Conservation (phyloP, 2,113 vertebrate genomes). For the Gavialis gangeticus region DNA sequence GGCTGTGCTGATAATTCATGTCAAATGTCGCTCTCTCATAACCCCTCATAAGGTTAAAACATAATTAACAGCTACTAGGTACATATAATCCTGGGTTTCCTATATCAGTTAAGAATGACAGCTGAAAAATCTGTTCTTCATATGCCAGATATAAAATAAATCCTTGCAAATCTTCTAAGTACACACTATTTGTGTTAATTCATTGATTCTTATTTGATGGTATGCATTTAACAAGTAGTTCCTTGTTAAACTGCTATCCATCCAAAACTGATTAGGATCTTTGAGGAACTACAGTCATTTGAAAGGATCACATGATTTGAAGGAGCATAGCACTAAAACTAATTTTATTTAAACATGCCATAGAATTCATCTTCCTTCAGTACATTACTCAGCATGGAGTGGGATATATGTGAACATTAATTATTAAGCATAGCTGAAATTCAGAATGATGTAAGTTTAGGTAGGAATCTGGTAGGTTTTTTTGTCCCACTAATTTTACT, state of each 20-base stretch:
- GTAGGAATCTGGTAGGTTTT: not conserved
- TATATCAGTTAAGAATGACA: slow-evolving; percentile 42
- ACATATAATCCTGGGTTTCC: slow-evolving; percentile 45
- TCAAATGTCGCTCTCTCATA: not conserved
- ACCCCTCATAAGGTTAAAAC: slow-evolving; percentile 36
- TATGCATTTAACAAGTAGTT: not conserved
- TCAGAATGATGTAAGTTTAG: not conserved
- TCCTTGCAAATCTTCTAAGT: not conserved
- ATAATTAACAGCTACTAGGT: slow-evolving; percentile 16
- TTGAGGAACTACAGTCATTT: not conserved
- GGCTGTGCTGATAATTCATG: not conserved
- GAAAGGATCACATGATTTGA: not conserved
- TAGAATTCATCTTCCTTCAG: not conserved
- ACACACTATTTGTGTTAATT: not conserved
- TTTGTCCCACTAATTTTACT: not conserved
- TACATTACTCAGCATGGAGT: not conserved
- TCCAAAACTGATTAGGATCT: not conserved
- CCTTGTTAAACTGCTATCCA: not conserved
- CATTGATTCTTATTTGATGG: not conserved
- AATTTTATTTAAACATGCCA: not conserved
- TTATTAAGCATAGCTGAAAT: not conserved
- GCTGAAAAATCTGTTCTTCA: slow-evolving; percentile 40
- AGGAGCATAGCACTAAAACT: not conserved
- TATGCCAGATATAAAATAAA: slow-evolving; percentile 26
- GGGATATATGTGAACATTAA: not conserved